Conservation (phyloP, 2,888 invertebrate species). For the Drosophila stalkeri region DNA sequence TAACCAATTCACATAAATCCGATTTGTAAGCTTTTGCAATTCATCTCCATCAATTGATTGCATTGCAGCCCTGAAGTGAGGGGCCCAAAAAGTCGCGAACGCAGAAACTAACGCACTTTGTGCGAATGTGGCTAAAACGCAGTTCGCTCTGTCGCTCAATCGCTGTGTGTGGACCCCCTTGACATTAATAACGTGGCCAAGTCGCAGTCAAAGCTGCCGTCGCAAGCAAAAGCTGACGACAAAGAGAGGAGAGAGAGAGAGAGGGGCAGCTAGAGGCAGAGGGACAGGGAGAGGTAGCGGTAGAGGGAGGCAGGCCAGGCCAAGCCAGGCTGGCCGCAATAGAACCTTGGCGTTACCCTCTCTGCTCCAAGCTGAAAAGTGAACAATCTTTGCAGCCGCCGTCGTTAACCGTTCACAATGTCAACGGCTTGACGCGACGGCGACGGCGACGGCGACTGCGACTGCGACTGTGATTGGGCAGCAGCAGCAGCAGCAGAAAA, state of each 20-base stretch:
- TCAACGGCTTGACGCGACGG: conserved; percentile 65
- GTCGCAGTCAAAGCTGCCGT: conserved; percentile 41
- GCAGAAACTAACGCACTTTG: conserved; percentile 79
- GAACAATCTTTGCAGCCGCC: conserved; percentile 66
- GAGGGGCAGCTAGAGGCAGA: no score
- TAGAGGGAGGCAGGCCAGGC: not conserved
- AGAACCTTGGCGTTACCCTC: conserved; percentile 75
- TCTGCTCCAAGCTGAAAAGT: conserved; percentile 25
- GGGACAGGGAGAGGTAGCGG: not conserved
- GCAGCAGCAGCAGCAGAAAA: not conserved
- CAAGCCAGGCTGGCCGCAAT: conserved; percentile 56
- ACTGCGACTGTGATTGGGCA: conserved; percentile 20
- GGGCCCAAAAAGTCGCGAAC: conserved; percentile 29
- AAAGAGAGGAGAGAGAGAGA: conserved; percentile 8
- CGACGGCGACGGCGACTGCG: conserved; percentile 1
- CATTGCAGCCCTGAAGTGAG: conserved; percentile 46
- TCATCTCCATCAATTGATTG: not conserved
- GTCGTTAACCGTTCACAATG: conserved; percentile 73
- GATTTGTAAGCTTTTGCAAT: not conserved
- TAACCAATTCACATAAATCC: not conserved
- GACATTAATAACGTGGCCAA: conserved; percentile 74
- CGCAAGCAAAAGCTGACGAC: conserved; percentile 30
- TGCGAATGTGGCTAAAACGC: conserved; percentile 49
- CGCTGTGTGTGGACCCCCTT: conserved; percentile 70
- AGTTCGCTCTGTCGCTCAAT: conserved; percentile 44